phyloP scores from a whole-genome alignment of 1,140 invertebrate genomes.

The Ceratina calcarata region DNA sequence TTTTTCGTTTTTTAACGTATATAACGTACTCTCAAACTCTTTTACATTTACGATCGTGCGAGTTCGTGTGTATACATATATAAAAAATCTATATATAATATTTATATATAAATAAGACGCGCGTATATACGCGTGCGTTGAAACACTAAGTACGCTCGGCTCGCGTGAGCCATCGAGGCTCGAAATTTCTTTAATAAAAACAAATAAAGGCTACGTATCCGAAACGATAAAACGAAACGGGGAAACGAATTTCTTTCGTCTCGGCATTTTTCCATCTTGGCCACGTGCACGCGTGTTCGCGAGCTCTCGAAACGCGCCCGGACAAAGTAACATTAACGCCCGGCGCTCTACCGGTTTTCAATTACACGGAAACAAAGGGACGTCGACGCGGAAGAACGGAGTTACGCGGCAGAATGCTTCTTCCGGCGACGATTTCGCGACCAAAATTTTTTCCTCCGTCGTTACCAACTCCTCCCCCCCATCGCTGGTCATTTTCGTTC shows the following conservation, averaged over 20 bases:
- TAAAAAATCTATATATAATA: conserved; percentile 41
- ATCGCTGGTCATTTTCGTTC: background rate
- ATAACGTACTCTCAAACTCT: conserved; percentile 25
- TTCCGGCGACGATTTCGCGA: conserved; percentile 14
- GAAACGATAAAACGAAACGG: background rate
- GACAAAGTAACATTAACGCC: conserved; percentile 9
- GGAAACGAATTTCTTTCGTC: conserved; percentile 2
- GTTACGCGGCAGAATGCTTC: background rate
- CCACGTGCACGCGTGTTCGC: background rate
- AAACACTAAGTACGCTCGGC: conserved; percentile 44
- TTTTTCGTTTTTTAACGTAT: conserved; percentile 6
- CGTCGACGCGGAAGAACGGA: conserved; percentile 15
- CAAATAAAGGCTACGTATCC: background rate
- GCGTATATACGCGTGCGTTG: conserved; percentile 52
- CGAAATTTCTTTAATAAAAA: background rate
- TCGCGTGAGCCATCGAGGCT: background rate
- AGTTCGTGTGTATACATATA: conserved; percentile 32
- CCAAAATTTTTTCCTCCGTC: background rate
- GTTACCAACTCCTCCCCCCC: background rate
- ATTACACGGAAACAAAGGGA: conserved; percentile 22
- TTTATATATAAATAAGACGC: conserved; percentile 52
- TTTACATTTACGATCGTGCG: conserved; percentile 61
- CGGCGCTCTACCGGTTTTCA: background rate
- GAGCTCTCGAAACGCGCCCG: conserved; percentile 10
- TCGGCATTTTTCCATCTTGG: background rate